Base-by-base conservation (phyloP, 2,113 vertebrate genomes). In the Tupaia chinensis region DNA sequence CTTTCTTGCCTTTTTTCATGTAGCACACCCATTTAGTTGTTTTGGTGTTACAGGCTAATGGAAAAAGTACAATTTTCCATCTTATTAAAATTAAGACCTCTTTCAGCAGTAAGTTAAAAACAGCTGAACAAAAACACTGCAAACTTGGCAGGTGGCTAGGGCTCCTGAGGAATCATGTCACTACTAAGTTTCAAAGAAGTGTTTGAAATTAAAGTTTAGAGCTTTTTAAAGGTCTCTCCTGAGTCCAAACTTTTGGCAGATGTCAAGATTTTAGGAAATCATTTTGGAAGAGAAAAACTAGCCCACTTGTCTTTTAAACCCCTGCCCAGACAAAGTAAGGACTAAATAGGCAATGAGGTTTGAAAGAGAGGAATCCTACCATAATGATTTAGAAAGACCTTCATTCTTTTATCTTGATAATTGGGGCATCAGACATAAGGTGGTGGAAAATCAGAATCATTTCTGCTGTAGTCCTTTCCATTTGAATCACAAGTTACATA, bases 91-190 rank as follows among this genome's bases (percentile, higher is more conserved):
- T 97, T 86, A 95, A 94, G 89, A 94, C 32, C 60, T 94, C 77
- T 94, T 34, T 96, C 79, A 70, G 86, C 92, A 94, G 69, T 73
- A 93, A 95, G 82, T 96, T 96, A 93, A 94, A 96, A 96, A 95
- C 89, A 95, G 74, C 82, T 91, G 92, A 97, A 96, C 56, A 93
- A 95, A 97, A 97, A 85, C 78, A 94, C 63, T 95, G 96, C 87
- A 89, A 94, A 93, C 14, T 91, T 97, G 97, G 96, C 96, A 97
- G 94, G 95, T 97, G 92, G 72, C 63, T 93, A 89, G 89, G 83
- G 74, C 95, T 95, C 97, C 94, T 95, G 97, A 94, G 95, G 83
- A 97, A 94, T 91, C 92, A 95, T 94, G 94, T 94, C 92, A 97
- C 63, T 69, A 78, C 54, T 91, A 96, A 89, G 78, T 97, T 95